Evolutionary conservation across 2,888 invertebrate genomes (phyloP), one percentile per base, ranked within the genome.

Genomic region (Penaeus monodon): DNA sequence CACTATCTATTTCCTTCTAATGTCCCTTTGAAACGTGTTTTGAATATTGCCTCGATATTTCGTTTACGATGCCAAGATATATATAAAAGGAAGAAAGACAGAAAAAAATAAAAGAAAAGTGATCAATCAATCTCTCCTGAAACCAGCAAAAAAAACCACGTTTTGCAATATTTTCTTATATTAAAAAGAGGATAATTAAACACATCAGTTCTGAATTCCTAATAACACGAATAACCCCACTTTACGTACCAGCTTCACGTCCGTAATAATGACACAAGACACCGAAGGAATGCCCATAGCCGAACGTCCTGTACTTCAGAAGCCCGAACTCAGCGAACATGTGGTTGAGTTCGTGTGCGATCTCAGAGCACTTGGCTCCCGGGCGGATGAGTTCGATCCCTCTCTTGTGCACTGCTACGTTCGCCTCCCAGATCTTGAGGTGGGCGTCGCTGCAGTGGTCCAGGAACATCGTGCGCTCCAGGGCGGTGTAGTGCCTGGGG

Each of bases 261-360:
- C 88, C 88, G 64, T 88, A 88, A 79, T 88, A 88, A 66, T 88
- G 85, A 38, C 78, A 78, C 70, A 88, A 64, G 17, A 88, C 85
- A 4, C 88, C 88, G 74, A 88, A 88, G 81, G 85, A 82, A 64
- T 88, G 88, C 1, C 88, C 88, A 27, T 88, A 88, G 44, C 88
- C 88, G 57, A 88, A 85, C 57, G 73, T 49, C 33, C 88, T 78
- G 76, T 88, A 85, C 74, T 88, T 82, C 24, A 88, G 85, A 10
- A 85, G 83, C 14, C 68, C 85, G 38, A 82, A 83, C 82, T 85
- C 76, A n/a, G 85, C 70, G 57, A 66, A 85, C 24, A 88, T 29
- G 27, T 88, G 85, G 49, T 88, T 88, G 44, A 88, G 83, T 70
- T 88, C 88, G 2, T 29, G 65, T 24, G 79, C 79, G 63, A 88